Evolutionary conservation across 2,113 vertebrate species (phyloP), one percentile per base, ranked within the genome.

Genomic region (Corythoichthys haematopterus): DNA sequence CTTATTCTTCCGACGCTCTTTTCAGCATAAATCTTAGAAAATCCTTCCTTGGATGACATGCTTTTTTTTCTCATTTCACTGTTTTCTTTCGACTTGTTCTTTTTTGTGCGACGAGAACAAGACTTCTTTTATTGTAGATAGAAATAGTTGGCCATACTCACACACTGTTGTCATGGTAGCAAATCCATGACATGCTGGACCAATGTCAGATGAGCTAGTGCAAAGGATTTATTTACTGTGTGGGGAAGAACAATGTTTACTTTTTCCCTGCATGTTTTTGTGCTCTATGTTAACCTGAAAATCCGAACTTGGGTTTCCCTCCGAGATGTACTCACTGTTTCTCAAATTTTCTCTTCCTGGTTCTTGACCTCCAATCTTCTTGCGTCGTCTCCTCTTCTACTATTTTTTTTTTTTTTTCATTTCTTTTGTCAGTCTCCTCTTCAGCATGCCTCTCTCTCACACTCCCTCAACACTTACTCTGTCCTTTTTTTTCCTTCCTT

Each of bases 31-130:
- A 43, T 43, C 40, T 43, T 8, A 43, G 1, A 4, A 43, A 68
- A 61, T 74, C 60, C 59, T 64, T 63, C 63, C 74, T 64, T 72
- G 57, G 70, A 82, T 78, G 80, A 70, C 75, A 60, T 72, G 63
- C 20, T 65, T 55, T 65, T 71, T 68, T 58, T 47, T 14, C 1
- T 66, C 57, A 76, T 80, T 36, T 59, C 7, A 6, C 33, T 59
- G 11, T 59, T 36, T 37, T 36, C 11, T 14, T 37, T 0, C 35
- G 35, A 33, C 35, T 37, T 11, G 8, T 59, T 59, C 11, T 37
- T 14, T 4, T 4, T 28, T 43, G 16, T 61, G 15, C 38, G 28
- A 55, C 3, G 20, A 53, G 10, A n/a, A 20, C 7, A 53, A 28
- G 48, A n/a, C 1, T 6, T n/a, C 2, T n/a, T 51, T 51, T n/a